Conservation (phyloP, 2,113 vertebrate genomes). For the Crotalus viridis region DNA sequence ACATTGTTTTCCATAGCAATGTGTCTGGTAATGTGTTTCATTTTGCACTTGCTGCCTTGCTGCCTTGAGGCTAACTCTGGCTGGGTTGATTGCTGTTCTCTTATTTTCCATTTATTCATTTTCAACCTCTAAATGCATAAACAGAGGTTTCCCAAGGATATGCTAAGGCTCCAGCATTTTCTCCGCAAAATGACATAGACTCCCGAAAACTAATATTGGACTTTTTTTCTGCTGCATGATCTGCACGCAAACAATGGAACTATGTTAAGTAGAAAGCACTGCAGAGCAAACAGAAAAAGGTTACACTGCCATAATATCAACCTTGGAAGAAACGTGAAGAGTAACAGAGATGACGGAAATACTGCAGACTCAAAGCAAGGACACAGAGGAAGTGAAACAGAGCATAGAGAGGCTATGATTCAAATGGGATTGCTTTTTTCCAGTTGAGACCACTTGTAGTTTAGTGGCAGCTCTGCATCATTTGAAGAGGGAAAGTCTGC, state of each 20-base stretch:
- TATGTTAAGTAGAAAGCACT: background rate
- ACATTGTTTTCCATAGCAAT: background rate
- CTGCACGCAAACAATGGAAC: background rate
- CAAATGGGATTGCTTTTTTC: background rate
- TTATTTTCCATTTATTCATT: conserved; percentile 15
- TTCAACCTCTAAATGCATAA: conserved; percentile 20
- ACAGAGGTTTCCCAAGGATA: background rate
- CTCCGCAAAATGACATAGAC: background rate
- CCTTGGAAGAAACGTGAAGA: background rate
- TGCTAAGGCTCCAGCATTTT: background rate
- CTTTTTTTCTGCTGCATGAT: background rate
- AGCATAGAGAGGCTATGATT: background rate
- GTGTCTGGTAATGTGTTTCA: conserved; percentile 16
- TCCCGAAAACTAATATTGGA: background rate
- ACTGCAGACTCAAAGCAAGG: background rate
- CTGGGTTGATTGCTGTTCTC: conserved; percentile 13
- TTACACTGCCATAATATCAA: background rate
- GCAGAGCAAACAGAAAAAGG: background rate
- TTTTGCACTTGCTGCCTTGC: conserved; percentile 20
- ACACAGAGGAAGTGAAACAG: background rate
- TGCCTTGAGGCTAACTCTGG: conserved; percentile 17
- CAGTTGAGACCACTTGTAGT: background rate
- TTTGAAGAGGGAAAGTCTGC: background rate
- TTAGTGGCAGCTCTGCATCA: background rate
- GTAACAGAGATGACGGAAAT: background rate